Evolutionary conservation across 1,140 invertebrate species (phyloP).

Genomic region (Andrena cerasifolii): DNA sequence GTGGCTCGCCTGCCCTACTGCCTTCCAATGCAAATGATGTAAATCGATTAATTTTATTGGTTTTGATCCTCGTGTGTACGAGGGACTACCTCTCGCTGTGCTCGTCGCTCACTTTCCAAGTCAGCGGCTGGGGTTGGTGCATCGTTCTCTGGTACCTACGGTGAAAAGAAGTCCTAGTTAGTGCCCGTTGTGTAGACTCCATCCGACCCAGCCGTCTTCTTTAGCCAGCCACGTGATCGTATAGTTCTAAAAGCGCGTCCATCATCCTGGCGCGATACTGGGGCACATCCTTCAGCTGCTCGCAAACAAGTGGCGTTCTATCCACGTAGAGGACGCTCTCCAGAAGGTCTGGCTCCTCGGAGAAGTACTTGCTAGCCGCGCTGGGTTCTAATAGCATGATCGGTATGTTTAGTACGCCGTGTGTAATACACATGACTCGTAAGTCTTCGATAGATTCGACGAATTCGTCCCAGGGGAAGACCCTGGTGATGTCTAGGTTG

Average conservation of each 20-base stretch:
- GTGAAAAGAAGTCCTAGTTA: constrained; percentile 5
- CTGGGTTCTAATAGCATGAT: constrained; percentile 69
- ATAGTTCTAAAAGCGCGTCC: constrained; percentile 67
- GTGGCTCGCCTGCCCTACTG: neutral
- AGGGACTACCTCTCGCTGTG: neutral
- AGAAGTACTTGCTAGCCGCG: constrained; percentile 67
- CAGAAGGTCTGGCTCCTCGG: constrained; percentile 54
- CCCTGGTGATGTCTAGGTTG: constrained; percentile 40
- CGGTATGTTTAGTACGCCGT: constrained; percentile 67
- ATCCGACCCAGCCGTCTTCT: too few relatives aligned
- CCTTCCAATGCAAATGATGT: neutral
- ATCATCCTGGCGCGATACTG: constrained; percentile 64
- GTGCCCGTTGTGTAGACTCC: neutral
- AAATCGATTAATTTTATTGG: neutral
- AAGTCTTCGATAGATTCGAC: constrained; percentile 67
- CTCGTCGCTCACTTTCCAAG: constrained; percentile 40
- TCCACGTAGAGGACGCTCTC: constrained; percentile 66
- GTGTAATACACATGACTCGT: constrained; percentile 58
- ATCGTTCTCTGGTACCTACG: constrained; percentile 11
- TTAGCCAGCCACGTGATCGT: constrained; percentile 50
- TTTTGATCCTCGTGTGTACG: neutral
- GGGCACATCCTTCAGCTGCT: constrained; percentile 53
- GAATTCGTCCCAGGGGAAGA: constrained; percentile 68
- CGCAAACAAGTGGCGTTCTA: constrained; percentile 65
- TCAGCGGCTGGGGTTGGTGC: neutral